Percentiles rank a stretch among this genome's conserved stretches.
These are phyloP conservation scores for Pteropus rufus DNA, from an alignment of 2,797 vertebrate species.

Conservation along the genomic window DNA sequence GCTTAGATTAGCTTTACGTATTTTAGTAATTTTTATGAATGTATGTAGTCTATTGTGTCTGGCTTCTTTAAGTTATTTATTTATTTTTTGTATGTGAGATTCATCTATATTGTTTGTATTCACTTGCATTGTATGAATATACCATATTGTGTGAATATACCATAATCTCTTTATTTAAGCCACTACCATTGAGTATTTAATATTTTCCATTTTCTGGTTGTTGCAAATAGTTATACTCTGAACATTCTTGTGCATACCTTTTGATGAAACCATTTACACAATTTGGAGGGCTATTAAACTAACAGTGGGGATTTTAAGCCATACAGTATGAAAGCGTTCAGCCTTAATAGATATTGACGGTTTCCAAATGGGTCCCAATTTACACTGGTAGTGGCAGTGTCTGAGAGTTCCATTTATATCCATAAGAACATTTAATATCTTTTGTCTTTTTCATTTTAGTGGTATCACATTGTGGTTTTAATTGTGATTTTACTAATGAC, in stretches of 20 bases:
- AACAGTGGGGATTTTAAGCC: background rate
- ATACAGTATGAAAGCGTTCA: background rate
- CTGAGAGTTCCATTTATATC: background rate
- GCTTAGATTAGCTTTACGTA: background rate
- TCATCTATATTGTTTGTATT: background rate
- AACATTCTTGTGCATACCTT: background rate
- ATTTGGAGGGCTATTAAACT: background rate
- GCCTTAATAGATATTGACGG: background rate
- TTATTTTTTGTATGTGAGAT: background rate
- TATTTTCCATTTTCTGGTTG: background rate
- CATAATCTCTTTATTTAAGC: background rate
- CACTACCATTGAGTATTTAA: background rate
- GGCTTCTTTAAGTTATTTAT: background rate
- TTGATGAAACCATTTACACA: background rate
- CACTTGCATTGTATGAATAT: background rate
- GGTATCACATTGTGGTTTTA: background rate
- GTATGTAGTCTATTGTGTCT: rapidly evolving
- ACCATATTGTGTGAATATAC: background rate
- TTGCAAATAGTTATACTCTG: background rate
- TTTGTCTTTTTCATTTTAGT: background rate
- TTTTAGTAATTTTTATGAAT: background rate
- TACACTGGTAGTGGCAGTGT: background rate
- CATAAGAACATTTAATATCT: background rate
- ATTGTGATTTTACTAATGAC: background rate
- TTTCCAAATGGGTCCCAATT: background rate